Base-by-base conservation (phyloP, 2,888 invertebrate species). In the Nomada goodeniana region DNA sequence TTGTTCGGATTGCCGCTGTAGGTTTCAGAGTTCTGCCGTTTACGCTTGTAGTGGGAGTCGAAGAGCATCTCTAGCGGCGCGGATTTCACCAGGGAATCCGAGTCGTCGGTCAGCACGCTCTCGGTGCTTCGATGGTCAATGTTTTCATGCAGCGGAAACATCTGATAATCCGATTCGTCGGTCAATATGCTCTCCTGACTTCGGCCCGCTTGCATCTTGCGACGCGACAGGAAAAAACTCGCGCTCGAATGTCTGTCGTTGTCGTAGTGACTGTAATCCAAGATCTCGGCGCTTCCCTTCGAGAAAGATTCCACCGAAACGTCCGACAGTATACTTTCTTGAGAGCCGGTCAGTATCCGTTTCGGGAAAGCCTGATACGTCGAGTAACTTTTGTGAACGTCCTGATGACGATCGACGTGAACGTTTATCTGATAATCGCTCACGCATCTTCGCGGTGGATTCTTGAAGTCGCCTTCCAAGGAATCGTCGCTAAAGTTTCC, bases 161-260 rank as follows among this genome's bases (percentile, higher is more conserved):
- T 91, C 57, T 95, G 96, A 87, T 95, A 95, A 72, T 96, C 96
- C 23, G 96, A 95, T 85, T 97, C 97, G 84, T 97, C 97, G 0
- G 97, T 97, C 9, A 97, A 91, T 52, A 97, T 95, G 29, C 97
- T 97, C 88, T 97, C 97, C 90, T 97, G 97, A 82, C 97, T 97
- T 82, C 95, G 95, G 84, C 96, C 96, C 2, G 94, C 94, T 80
- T 95, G 95, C 94, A 95, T 95, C 78, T 95, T 95, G 85, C 96
- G 95, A 75, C 96, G 96, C 75, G 97, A 97, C 36, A 97, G 92
- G 88, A 97, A 97, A 94, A 98, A 98, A 89, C 97, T 97, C 7
- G 97, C 97, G 89, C 97, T 97, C 85, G 94, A 88, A 90, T 93
- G 90, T 91, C 94, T 79, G 11, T 92, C 92, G 63, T 92, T 92